Evolutionary conservation across 2,888 invertebrate species (phyloP), one percentile per base, ranked within the genome.

Genomic region (Seira sanloemensis): DNA sequence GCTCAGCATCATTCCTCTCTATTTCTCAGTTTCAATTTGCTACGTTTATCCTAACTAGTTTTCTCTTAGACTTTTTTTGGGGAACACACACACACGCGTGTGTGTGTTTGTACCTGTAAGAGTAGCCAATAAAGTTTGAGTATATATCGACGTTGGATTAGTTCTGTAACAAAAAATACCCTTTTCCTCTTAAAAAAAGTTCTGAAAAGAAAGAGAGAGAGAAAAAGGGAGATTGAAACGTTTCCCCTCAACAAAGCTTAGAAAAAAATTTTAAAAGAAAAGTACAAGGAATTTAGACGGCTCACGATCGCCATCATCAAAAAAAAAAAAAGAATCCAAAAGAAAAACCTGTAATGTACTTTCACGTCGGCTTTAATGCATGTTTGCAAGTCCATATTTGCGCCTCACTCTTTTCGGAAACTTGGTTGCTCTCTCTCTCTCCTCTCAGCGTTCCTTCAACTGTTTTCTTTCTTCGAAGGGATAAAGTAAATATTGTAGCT

Each of bases 381-480:
- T 66, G 37, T 37, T 37, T 66, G 19, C 12, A 66, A 66, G 21
- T 23, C 66, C 66, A 66, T 66, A 66, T 66, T 66, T 66, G 66
- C 16, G 66, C 37, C 37, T 37, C 5, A n/a, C n/a, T n/a, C n/a
- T n/a, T n/a, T n/a, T n/a, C n/a, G n/a, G n/a, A n/a, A n/a, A n/a
- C n/a, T n/a, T n/a, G n/a, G n/a, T n/a, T 21, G 23, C 21, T 66
- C 66, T 18, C 58, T 58, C 18, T 9, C 62, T 75, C n/a, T 23
- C 66, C 50, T 24, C 19, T 12, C 37, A 37, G 37, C 37, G 12
- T 37, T 37, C 12, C 37, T 37, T 37, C 37, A 12, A 7, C 37
- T 37, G 37, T 37, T 37, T 37, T 37, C 37, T 37, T 37, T 37
- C 5, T 4, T 7, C 4, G 12, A 37, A 37, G 12, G 37, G 37